Evolutionary conservation across 2,888 invertebrate species (phyloP).

Genomic region (Ernsta delagoae): DNA sequence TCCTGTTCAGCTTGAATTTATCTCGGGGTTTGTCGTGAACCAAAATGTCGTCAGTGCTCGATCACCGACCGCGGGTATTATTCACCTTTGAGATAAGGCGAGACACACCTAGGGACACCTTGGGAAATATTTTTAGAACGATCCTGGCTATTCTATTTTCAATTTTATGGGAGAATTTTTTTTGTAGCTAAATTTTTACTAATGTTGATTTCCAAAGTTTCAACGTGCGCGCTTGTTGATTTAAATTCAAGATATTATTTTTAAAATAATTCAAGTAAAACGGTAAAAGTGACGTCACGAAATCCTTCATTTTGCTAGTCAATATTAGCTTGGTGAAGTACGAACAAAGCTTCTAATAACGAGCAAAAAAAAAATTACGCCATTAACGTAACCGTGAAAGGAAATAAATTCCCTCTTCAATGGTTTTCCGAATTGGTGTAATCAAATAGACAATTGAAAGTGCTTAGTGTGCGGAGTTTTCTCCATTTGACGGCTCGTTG

Average conservation of each 20-base stretch:
- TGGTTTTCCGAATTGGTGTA: conserved; percentile 27
- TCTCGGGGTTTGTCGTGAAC: conserved; percentile 29
- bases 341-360: not conserved
- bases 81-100: conserved; percentile 64
- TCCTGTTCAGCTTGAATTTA: conserved; percentile 3
- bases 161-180: not conserved
- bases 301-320: too few relatives aligned
- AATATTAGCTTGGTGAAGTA: not conserved
- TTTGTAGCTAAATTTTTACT: too few relatives aligned
- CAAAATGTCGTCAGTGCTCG: conserved; percentile 67
- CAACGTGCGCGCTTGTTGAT: not conserved
- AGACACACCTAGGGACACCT: conserved; percentile 39
- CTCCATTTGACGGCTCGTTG: conserved; percentile 30
- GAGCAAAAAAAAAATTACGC: not conserved
- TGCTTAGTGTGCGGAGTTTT: conserved; percentile 23
- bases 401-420: conserved; percentile 18
- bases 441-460: conserved; percentile 30
- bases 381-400: not conserved
- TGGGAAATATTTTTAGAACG: conserved; percentile 17
- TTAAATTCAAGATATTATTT: not conserved
- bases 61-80: conserved; percentile 65
- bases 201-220: too few relatives aligned
- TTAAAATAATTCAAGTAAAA: too few relatives aligned
- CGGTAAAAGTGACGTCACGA: too few relatives aligned
- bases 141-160: not conserved